These are phyloP conservation scores for Manis crassicaudata DNA, from an alignment of 2,797 vertebrate genomes.

Conservation along the genomic window DNA sequence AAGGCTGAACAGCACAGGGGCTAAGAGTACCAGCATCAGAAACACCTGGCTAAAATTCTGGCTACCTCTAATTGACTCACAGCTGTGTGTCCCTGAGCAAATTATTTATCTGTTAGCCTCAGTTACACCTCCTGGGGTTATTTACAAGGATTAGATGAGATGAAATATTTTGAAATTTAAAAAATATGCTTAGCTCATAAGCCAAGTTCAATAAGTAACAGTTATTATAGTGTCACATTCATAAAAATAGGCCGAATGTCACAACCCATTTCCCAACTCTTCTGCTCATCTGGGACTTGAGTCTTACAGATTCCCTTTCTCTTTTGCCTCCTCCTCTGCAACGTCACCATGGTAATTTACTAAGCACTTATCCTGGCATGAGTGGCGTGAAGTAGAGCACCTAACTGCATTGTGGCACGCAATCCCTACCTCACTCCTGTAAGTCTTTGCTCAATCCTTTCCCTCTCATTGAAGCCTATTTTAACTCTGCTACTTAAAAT, in stretches of 20 bases:
- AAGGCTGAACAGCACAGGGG: not conserved
- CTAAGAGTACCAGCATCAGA: not conserved
- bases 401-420: not conserved
- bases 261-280: not conserved
- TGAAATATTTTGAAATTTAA: constrained; percentile 5
- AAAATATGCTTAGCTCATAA: not conserved
- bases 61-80: not conserved
- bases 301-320: not conserved
- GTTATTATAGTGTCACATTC: not conserved
- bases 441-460: not conserved
- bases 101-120: not conserved
- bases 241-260: not conserved
- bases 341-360: not conserved
- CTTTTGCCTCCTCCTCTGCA: not conserved
- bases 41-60: not conserved
- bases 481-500: not conserved
- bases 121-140: not conserved
- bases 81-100: not conserved
- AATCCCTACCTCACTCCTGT: not conserved
- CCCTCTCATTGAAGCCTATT: not conserved
- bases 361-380: too few relatives aligned
- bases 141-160: not conserved
- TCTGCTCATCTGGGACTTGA: not conserved
- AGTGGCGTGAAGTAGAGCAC: not conserved
- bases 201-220: not conserved